Base-by-base conservation (phyloP, 2,797 vertebrate species). In the Sebastes alutus region DNA sequence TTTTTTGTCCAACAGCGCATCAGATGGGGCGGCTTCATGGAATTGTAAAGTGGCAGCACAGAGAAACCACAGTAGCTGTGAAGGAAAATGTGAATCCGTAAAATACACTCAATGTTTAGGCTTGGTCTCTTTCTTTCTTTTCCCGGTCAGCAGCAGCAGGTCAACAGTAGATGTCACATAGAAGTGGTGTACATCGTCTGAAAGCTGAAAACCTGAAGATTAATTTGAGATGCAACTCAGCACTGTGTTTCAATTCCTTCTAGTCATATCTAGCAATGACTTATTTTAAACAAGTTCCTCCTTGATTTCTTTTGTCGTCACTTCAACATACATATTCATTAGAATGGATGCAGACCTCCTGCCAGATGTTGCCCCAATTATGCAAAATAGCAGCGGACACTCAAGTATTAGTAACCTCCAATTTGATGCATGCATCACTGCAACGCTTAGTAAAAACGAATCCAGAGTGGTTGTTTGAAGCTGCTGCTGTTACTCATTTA, bases 401-500 rank as follows among this genome's bases (percentile, higher is more conserved):
- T 46, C 8, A 13, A 25, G 16, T 13, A 20, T 23, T 14, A 3
- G 0, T 35, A 32, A 60, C 6, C 46, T n/a, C 7, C 8, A 49
- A 13, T 52, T 33, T 52, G 12, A 55, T 23, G 22, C 56, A 27
- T 30, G 52, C 20, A 5, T 16, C 20, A 11, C 13, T 22, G 49
- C 12, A 30, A 49, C 2, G 0, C 55, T 63, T 29, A 9, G 23
- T 46, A 56, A 59, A 65, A 65, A 22, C n/a, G 7, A 25, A 25
- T 16, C 38, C 52, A 11, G 32, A 60, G 22, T 7, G 62, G 27
- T 72, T 62, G 35, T 82, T 42, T 74, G 67, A 46, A 20, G 74
- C 55, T 68, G 62, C 38, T 81, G 75, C 18, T 82, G 65, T 80
- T 84, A 22, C 30, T 76, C 72, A 81, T 87, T 81, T 77, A 81